Base-by-base conservation (phyloP, 1,140 invertebrate genomes). In the Euwallacea similis region DNA sequence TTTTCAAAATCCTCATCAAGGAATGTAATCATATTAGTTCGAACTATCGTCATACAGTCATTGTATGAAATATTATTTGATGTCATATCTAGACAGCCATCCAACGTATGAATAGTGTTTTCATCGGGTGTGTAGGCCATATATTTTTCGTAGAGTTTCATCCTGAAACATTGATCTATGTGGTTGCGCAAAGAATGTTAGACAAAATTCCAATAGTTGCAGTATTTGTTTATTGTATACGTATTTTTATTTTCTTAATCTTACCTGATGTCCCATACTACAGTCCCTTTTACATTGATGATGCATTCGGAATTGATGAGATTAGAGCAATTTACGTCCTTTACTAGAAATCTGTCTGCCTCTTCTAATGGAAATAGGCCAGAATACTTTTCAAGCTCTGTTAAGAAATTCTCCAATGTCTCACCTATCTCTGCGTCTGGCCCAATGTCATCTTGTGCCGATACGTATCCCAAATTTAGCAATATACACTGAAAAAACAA, bases 201-300 rank as follows among this genome's bases (percentile, higher is more conserved):
- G 10, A 7, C 16, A 56, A 33, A 33, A 56, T 15, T 3, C 16
- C 8, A 56, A 56, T 11, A 50, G 2, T 50, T 6, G 2, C 46
- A 50, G n/a, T n/a, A n/a, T n/a, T n/a, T n/a, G n/a, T n/a, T n/a
- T 11, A 6, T 56, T 56, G 16, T 9, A 56, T n/a, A 56, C 11
- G 54, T 3, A 56, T 56, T 56, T 56, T 9, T 10, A 50, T 50
- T 50, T 50, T 6, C 9, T 50, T 2, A 50, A 10, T 11, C 54
- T 16, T 6, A 62, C 60, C 60, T 44, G 7, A 47, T 13, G 7
- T 62, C 43, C 60, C 60, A 62, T 6, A 62, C 43, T 13, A 62
- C 6, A 13, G 1, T 46, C 15, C 60, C 60, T 46, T 62, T 62
- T 13, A 15, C 11, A 21, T 62, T 62, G 7, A 62, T 15, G n/a